Evolutionary conservation across 1,140 invertebrate genomes (phyloP), one percentile per base, ranked within the genome.

Genomic region (Aphelinus atriplicis): DNA sequence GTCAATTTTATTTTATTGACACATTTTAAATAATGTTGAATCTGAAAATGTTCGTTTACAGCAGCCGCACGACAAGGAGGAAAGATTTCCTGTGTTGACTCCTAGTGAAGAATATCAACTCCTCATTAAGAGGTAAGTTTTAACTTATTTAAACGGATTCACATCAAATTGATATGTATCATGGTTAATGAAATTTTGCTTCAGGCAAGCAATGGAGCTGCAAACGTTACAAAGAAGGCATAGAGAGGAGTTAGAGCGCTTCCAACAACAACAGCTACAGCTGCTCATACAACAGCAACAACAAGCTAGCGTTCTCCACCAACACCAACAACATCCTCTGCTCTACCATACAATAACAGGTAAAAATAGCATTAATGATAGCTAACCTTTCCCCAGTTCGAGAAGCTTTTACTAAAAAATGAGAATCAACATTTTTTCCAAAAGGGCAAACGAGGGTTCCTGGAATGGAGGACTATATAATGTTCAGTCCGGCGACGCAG

Each of bases 71-170:
- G 87, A 88, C 9, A 88, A 86, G 75, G 87, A 88, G 57, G 86
- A 88, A 63, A 82, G 82, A 70, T 76, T 80, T 6, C 78, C 82
- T 10, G 71, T 76, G 45, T 75, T 88, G 57, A 88, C 86, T 57
- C 86, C 86, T 10, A 88, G 86, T 61, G 86, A 88, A 81, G 86
- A 88, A 78, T 88, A 88, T 71, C 86, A 88, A 50, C 78, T 88
- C 70, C 80, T 88, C 2, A 88, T 88, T 75, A 88, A 87, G 80
- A 83, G 86, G 86, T 88, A 74, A 51, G 56, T 62, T 7, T 45
- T 62, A 62, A 47, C 46, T 61, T 62, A n/a, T 42, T 53, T 46
- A 65, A 71, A 63, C 3, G 42, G 43, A 26, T 26, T 26, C 26
- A 26, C 26, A 26, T 26, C 26, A 26, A 26, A 26, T 26, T 26